Evolutionary conservation across 2,113 vertebrate genomes (phyloP).

Genomic region (Myrmecophaga tridactyla): DNA sequence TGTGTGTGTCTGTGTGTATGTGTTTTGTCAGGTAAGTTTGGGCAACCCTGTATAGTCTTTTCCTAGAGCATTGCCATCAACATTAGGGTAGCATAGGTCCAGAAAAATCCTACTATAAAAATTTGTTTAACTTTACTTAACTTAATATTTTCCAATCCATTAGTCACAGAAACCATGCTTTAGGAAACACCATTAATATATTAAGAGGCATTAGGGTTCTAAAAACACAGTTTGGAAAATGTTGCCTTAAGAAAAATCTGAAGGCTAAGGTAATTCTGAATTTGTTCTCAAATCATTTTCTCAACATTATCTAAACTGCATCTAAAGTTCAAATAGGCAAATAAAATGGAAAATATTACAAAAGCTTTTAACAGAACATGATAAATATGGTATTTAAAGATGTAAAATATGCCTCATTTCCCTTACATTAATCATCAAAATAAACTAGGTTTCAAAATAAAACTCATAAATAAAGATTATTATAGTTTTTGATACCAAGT

Average conservation of each 20-base stretch:
- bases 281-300: conserved; percentile 30
- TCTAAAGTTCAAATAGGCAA: conserved; percentile 19
- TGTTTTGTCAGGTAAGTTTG: not conserved
- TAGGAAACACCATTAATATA: conserved; percentile 17
- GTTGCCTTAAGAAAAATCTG: not conserved
- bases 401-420: not conserved
- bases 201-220: not conserved
- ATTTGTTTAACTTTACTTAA: not conserved
- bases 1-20: not conserved
- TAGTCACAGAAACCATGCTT: conserved; percentile 1
- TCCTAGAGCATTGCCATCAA: not conserved
- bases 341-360: conserved; percentile 11
- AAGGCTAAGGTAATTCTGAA: conserved; percentile 18
- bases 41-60: not conserved
- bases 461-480: conserved; percentile 15
- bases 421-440: conserved; percentile 19
- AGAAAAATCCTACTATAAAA: conserved; percentile 4
- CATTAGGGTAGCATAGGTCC: not conserved
- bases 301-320: conserved; percentile 22
- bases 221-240: conserved; percentile 49
- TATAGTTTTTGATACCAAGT: not conserved
- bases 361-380: not conserved
- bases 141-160: not conserved
- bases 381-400: conserved; percentile 25
- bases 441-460: conserved; percentile 17